Evolutionary conservation across 1,140 invertebrate genomes (phyloP).

Genomic region (Drepana arcuata): DNA sequence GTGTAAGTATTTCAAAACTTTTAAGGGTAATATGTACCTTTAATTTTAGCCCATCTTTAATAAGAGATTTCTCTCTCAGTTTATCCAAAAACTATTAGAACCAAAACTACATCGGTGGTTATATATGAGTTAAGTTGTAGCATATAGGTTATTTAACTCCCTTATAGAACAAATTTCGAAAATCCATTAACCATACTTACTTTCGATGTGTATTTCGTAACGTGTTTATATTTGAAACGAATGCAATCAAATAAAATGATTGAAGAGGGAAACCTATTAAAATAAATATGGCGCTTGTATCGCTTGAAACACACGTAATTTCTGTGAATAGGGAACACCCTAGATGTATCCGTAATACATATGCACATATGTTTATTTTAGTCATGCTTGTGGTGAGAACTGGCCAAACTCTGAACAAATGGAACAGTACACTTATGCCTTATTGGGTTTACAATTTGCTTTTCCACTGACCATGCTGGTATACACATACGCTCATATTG

Average conservation of each 20-base stretch:
- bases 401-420: slow-evolving; percentile 74
- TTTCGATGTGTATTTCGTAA: too few species aligned
- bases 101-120: not conserved
- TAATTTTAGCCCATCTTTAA: not conserved
- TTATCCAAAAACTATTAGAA: not conserved
- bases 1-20: slow-evolving; percentile 67
- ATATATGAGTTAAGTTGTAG: not conserved
- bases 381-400: slow-evolving; percentile 78
- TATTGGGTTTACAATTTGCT: slow-evolving; percentile 89
- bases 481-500: slow-evolving; percentile 90
- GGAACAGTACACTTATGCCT: slow-evolving; percentile 81
- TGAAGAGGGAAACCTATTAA: not conserved
- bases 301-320: slow-evolving; percentile 4
- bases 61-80: not conserved
- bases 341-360: not conserved
- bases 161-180: not conserved
- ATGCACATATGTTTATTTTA: slow-evolving; percentile 19
- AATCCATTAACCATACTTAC: too few species aligned
- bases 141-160: not conserved
- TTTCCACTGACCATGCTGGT: slow-evolving; percentile 87
- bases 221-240: too few species aligned
- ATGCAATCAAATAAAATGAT: too few species aligned
- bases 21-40: not conserved
- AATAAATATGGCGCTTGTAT: slow-evolving; percentile 3
- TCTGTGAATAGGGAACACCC: not conserved